Evolutionary conservation across 2,888 invertebrate genomes (phyloP).

Genomic region (Oscheius myriophilus): DNA sequence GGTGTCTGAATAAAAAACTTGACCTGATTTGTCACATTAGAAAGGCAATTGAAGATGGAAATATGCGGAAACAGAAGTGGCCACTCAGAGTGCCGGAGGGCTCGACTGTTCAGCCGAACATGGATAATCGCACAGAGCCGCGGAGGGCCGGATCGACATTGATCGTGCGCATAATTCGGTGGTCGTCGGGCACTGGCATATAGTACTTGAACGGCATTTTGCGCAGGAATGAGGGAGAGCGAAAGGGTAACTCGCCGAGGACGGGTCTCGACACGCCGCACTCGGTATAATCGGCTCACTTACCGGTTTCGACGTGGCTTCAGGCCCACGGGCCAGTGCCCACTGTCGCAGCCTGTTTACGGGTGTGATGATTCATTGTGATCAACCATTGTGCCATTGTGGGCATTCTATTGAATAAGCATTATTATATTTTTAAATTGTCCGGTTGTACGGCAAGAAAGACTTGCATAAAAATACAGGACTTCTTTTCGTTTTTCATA

Average conservation of each 20-base stretch:
- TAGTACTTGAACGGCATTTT: constrained; percentile 25
- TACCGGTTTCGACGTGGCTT: constrained; percentile 23
- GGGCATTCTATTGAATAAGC: neutral
- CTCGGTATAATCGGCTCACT: constrained; percentile 25
- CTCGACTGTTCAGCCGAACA: too few species aligned
- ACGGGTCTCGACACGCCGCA: constrained; percentile 25
- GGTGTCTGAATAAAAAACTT: too few species aligned
- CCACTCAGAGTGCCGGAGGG: neutral
- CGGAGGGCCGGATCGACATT: constrained; percentile 23
- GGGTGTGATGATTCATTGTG: constrained; percentile 9
- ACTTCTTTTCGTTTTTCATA: too few species aligned
- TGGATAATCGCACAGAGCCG: neutral
- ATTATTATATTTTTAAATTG: neutral
- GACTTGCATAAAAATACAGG: constrained; percentile 8
- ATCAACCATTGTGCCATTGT: too few species aligned
- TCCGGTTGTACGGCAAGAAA: neutral
- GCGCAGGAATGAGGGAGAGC: constrained; percentile 6
- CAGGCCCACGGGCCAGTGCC: constrained; percentile 19
- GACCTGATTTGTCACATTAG: neutral
- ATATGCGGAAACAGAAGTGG: neutral
- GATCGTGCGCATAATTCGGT: constrained; percentile 24
- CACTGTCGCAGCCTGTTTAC: constrained; percentile 7
- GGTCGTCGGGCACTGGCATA: constrained; percentile 18
- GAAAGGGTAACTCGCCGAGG: constrained; percentile 10
- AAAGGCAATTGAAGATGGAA: neutral